Evolutionary conservation across 2,888 invertebrate genomes (phyloP), one percentile per base, ranked within the genome.

Genomic region (Watsonalla binaria): DNA sequence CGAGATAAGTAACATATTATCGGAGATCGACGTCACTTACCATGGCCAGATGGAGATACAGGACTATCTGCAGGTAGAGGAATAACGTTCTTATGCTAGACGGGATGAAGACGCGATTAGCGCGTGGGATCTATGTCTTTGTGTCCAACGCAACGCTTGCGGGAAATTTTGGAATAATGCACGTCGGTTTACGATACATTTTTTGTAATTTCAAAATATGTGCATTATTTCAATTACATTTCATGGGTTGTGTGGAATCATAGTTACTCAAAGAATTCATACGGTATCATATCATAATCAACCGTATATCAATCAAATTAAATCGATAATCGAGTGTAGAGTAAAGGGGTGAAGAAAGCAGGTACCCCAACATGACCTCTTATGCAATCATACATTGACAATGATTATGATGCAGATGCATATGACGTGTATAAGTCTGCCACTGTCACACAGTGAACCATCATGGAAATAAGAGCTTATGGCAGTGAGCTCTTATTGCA

Each of bases 11-110:
- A 92, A 93, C 51, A 93, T 98, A 71, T 92, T 97, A 63, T 94
- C 93, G 72, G 97, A 98, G 89, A 95, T 98, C 66, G 96, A 97
- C 88, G 90, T 95, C 68, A 93, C 93, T 60, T 95, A 95, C 90
- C 95, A 97, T 83, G 97, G 97, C 54, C 96, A 96, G 86, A 90
- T 98, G 88, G 97, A 97, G 78, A 91, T 97, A 60, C 94, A 95
- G 68, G 97, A 97, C 86, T 98, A 96, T 89, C 91, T 98, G 54
- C 96, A 97, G 96, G 97, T 97, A 93, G 85, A 80, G 45, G 45
- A 47, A 11, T 42, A 42, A 11, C 11, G 42, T 42, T 11, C 11
- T 42, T 42, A 11, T 42, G 42, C 47, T 46, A n/a, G 24, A 53
- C 42, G 47, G 47, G 52, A 53, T 14, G 37, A 9, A 58, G 53